Conservation (phyloP, 2,888 invertebrate genomes). For the Sicus ferrugineus region DNA sequence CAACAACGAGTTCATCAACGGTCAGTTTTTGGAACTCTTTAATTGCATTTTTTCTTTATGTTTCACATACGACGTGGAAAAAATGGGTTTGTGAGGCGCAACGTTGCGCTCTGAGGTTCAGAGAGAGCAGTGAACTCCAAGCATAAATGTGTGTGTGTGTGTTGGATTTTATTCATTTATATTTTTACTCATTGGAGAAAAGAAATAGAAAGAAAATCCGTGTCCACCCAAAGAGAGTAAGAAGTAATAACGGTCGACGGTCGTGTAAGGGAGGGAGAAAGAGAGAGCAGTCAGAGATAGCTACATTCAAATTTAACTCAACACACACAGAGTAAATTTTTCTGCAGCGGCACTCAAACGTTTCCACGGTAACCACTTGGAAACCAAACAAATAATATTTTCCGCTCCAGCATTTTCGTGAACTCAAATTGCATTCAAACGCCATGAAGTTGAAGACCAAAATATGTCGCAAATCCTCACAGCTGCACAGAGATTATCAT, state of each 20-base stretch:
- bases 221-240: not conserved
- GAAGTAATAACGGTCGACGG: not conserved
- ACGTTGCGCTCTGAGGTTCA: not conserved
- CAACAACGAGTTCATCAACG: not conserved
- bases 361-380: conserved; percentile 40
- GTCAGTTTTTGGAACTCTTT: conserved; percentile 12
- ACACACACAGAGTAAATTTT: not conserved
- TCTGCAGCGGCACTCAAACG: not conserved
- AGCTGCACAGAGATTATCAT: conserved; percentile 38
- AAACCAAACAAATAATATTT: conserved; percentile 22
- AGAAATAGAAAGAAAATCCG: not conserved
- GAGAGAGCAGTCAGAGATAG: too few relatives aligned
- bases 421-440: not conserved
- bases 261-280: not conserved
- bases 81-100: not conserved
- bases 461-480: conserved; percentile 75
- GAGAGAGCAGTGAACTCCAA: conserved; percentile 10
- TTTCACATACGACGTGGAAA: not conserved
- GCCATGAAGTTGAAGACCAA: conserved; percentile 86
- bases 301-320: not conserved
- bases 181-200: not conserved
- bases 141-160: conserved; percentile 2
- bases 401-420: not conserved
- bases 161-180: not conserved
- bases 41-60: not conserved